phyloP scores from a whole-genome alignment of 2,797 vertebrate species.

The Pogoniulus pusillus region DNA sequence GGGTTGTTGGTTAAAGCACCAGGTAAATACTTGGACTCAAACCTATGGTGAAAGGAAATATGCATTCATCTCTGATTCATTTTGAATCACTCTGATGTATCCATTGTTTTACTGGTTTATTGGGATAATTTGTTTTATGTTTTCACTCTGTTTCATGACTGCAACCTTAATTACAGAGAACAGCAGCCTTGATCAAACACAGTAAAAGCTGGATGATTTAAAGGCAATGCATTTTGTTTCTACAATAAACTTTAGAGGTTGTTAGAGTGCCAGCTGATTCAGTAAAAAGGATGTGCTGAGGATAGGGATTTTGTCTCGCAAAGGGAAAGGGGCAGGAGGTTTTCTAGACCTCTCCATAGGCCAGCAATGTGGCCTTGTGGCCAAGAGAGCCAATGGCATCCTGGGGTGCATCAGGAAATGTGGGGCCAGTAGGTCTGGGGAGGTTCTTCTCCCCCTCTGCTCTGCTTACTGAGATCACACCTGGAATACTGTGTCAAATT shows the following conservation, averaged over 20 bases:
- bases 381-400: too few species aligned
- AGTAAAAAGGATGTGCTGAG: slow-evolving; percentile 47
- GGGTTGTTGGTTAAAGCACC: neutral
- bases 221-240: slow-evolving; percentile 20
- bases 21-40: neutral
- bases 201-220: slow-evolving; percentile 39
- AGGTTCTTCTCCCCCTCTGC: too few species aligned
- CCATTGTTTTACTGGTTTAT: slow-evolving; percentile 44
- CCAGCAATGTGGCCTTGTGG: too few species aligned
- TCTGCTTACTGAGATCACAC: too few species aligned
- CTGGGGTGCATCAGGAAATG: too few species aligned
- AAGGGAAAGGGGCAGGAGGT: neutral
- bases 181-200: neutral
- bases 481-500: too few species aligned
- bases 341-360: neutral
- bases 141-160: slow-evolving; percentile 23
- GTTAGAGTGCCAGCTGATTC: slow-evolving; percentile 54
- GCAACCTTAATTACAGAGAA: slow-evolving; percentile 17
- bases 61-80: neutral
- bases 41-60: neutral
- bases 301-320: neutral
- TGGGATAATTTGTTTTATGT: slow-evolving; percentile 51
- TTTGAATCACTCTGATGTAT: neutral
- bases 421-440: too few species aligned
- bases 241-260: slow-evolving; percentile 23